These are phyloP conservation scores for Scaptomyza reducta DNA, from an alignment of 2,888 invertebrate species.

Conservation along the genomic window DNA sequence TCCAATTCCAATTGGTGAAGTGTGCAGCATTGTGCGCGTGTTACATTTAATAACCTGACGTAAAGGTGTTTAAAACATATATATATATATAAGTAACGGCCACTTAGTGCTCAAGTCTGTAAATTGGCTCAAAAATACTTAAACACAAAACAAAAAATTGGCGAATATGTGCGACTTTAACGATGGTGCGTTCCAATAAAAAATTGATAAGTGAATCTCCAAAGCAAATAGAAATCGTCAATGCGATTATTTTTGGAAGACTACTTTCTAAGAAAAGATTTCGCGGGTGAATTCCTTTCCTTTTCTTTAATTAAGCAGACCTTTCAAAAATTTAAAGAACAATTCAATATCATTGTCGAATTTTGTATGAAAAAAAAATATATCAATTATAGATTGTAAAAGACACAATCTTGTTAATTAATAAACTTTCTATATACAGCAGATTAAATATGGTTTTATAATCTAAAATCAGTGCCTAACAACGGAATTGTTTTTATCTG, in stretches of 20 bases:
- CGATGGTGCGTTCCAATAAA: slow-evolving; percentile 42
- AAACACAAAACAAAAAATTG: slow-evolving; percentile 8
- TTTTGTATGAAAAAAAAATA: not conserved
- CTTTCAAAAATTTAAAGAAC: not conserved
- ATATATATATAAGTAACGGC: slow-evolving; percentile 21
- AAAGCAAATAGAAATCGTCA: slow-evolving; percentile 8
- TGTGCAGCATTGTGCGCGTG: slow-evolving; percentile 29
- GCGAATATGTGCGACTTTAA: slow-evolving; percentile 42
- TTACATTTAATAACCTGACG: slow-evolving; percentile 25
- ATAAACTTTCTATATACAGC: not conserved
- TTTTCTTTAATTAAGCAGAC: not conserved
- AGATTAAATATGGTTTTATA: not conserved
- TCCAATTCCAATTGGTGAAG: slow-evolving; percentile 16
- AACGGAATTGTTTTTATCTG: not conserved
- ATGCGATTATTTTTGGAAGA: slow-evolving; percentile 1
- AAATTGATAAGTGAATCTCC: slow-evolving; percentile 22
- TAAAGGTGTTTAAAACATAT: slow-evolving; percentile 9
- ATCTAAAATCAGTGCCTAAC: not conserved
- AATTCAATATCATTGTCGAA: not conserved
- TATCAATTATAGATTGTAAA: not conserved
- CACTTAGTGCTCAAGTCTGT: slow-evolving; percentile 19
- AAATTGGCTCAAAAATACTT: slow-evolving; percentile 31
- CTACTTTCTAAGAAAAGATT: slow-evolving; percentile 5
- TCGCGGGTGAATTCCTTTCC: not conserved
- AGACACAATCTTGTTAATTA: not conserved